phyloP scores from a whole-genome alignment of 2,797 vertebrate genomes.

The Pteropus rufus region DNA sequence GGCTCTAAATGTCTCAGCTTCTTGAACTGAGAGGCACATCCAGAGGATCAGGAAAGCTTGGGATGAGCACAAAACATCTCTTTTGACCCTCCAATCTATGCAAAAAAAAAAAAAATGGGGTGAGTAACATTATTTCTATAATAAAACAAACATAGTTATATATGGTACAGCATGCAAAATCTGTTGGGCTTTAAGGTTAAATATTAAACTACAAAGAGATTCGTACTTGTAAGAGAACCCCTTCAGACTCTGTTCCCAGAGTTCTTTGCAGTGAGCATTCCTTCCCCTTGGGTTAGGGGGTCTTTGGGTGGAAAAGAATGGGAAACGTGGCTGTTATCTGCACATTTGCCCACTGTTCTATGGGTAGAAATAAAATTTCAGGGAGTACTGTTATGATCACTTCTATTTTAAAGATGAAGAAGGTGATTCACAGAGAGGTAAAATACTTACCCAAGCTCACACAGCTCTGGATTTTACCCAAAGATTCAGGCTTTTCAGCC shows the following conservation, averaged over 20 bases:
- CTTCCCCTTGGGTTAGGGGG: neutral
- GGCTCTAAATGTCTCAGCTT: neutral
- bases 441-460: neutral
- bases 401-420: neutral
- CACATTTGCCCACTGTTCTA: neutral
- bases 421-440: neutral
- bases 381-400: neutral
- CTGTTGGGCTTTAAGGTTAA: neutral
- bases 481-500: neutral
- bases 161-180: neutral
- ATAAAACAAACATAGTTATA: neutral
- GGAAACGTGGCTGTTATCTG: neutral
- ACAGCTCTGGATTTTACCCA: neutral
- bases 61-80: neutral
- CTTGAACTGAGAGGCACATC: neutral
- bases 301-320: neutral
- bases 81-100: neutral
- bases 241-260: neutral
- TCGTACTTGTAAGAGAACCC: neutral
- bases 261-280: neutral
- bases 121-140: neutral
- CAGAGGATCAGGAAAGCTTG: neutral
- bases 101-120: neutral
- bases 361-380: neutral
- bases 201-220: neutral